Conservation (phyloP, 2,113 vertebrate species). For the Butorides virescens region DNA sequence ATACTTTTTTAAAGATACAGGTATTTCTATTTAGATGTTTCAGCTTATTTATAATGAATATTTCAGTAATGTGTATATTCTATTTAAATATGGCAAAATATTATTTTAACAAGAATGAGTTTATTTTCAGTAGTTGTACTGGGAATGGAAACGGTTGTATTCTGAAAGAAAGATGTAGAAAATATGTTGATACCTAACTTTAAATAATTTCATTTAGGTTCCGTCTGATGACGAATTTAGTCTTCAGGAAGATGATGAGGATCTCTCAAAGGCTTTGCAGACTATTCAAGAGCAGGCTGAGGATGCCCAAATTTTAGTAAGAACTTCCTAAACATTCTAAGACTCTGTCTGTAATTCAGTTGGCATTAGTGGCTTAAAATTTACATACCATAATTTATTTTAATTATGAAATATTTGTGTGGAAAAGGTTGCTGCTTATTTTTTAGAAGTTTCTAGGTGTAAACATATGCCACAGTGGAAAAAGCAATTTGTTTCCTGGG, state of each 20-base stretch:
- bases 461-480: background rate
- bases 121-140: background rate
- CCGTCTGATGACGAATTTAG: slow-evolving; percentile 73
- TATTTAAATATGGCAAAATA: background rate
- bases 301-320: slow-evolving; percentile 60
- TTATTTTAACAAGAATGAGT: background rate
- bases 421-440: background rate
- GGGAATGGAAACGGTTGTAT: background rate
- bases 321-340: background rate
- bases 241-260: slow-evolving; percentile 80
- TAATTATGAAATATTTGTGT: background rate
- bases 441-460: background rate
- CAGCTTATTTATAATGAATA: background rate
- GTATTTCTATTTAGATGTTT: background rate
- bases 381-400: background rate
- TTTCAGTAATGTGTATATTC: background rate
- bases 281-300: slow-evolving; percentile 65
- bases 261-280: slow-evolving; percentile 75
- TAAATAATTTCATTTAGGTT: slow-evolving; percentile 53
- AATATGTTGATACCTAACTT: background rate
- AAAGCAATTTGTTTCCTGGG: background rate
- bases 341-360: background rate
- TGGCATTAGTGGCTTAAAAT: background rate
- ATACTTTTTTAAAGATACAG: background rate
- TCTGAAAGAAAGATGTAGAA: background rate